phyloP scores from a whole-genome alignment of 37 sponge, comb jelly and placozoan species.

The Chondrilla cf. caribensis region DNA sequence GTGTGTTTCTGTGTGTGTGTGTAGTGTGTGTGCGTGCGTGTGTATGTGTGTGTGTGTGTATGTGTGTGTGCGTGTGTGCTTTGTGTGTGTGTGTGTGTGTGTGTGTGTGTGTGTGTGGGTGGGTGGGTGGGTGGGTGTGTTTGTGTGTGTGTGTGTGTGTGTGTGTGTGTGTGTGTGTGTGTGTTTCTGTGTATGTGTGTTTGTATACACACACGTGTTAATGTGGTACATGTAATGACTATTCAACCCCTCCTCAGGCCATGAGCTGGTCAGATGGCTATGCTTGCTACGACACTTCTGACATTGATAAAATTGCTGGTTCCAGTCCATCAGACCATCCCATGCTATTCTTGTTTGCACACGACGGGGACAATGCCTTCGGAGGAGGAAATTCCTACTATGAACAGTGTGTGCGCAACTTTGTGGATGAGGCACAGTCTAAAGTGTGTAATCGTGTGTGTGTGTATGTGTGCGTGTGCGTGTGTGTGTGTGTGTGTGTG shows the following conservation, averaged over 20 bases:
- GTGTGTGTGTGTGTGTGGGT: too few species aligned
- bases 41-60: too few species aligned
- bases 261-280: constrained; percentile 72
- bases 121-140: too few species aligned
- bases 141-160: too few species aligned
- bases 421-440: constrained; percentile 47
- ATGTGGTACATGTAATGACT: too few species aligned
- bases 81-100: too few species aligned
- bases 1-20: background rate
- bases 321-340: constrained; percentile 40
- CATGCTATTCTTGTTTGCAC: constrained; percentile 48
- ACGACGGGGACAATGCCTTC: constrained; percentile 71
- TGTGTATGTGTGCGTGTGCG: too few species aligned
- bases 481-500: too few species aligned
- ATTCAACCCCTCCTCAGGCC: constrained; percentile 27
- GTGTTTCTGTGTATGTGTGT: too few species aligned
- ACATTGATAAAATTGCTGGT: constrained; percentile 43
- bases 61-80: too few species aligned
- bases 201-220: too few species aligned
- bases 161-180: too few species aligned
- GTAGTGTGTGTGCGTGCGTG: background rate
- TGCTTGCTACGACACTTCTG: constrained; percentile 44
- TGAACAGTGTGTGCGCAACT: constrained; percentile 43
- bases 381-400: constrained; percentile 64
- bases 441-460: constrained; percentile 30